These are phyloP conservation scores for Aricia agestis DNA, from an alignment of 1,140 invertebrate genomes.

Conservation along the genomic window DNA sequence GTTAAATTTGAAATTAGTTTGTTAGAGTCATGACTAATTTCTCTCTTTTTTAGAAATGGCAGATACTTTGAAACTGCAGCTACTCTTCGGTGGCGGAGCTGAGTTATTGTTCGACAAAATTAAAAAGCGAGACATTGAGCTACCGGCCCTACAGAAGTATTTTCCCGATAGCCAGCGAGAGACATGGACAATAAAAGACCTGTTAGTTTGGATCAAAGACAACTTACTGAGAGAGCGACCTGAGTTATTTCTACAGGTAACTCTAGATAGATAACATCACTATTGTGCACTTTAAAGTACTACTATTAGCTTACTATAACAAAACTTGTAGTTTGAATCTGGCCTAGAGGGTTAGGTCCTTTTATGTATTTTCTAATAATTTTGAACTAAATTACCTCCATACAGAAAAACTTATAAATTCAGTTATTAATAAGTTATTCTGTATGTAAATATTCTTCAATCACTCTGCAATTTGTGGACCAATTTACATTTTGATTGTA, in stretches of 20 bases:
- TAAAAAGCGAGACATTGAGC: slow-evolving; percentile 82
- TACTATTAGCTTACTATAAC: too few species aligned
- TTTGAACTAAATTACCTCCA: too few species aligned
- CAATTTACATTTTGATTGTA: too few species aligned
- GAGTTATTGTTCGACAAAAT: slow-evolving; percentile 91
- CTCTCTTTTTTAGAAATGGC: background rate
- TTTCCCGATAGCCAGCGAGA: slow-evolving; percentile 39
- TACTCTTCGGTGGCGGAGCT: slow-evolving; percentile 86
- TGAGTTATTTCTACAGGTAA: slow-evolving; percentile 92
- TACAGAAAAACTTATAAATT: too few species aligned
- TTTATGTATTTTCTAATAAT: too few species aligned
- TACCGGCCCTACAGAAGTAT: slow-evolving; percentile 74
- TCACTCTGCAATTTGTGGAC: too few species aligned
- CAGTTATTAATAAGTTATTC: too few species aligned
- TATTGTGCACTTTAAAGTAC: too few species aligned
- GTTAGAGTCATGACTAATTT: background rate
- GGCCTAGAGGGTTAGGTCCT: too few species aligned
- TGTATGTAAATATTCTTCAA: too few species aligned
- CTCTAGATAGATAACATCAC: background rate
- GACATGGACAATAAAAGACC: slow-evolving; percentile 83
- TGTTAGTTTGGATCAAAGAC: slow-evolving; percentile 89
- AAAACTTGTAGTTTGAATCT: too few species aligned
- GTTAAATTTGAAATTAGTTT: too few species aligned
- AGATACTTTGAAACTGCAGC: slow-evolving; percentile 41
- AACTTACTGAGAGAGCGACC: slow-evolving; percentile 90